Conservation (phyloP, 1,140 invertebrate genomes). For the Drosophila nasuta region DNA sequence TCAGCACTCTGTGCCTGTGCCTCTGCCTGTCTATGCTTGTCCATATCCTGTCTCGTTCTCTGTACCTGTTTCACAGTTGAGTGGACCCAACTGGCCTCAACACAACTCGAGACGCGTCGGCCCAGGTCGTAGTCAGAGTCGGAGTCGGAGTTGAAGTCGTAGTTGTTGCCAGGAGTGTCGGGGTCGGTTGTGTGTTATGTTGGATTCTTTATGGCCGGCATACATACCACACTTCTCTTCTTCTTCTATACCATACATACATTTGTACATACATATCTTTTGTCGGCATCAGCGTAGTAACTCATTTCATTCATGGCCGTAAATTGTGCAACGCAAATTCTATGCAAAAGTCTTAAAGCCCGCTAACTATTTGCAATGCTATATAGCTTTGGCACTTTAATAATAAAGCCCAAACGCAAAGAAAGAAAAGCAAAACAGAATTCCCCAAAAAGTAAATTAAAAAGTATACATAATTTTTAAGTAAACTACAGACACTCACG, state of each 20-base stretch:
- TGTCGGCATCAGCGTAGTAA: conserved; percentile 72
- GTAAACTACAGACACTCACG: conserved; percentile 69
- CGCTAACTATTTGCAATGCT: background rate
- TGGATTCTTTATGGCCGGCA: conserved; percentile 68
- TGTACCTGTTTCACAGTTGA: conserved; percentile 80
- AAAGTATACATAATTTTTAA: conserved; percentile 49
- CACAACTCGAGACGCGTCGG: conserved; percentile 12
- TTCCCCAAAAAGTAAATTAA: background rate
- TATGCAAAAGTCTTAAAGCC: conserved; percentile 31
- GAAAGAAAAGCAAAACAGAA: conserved; percentile 4
- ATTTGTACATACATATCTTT: conserved; percentile 54
- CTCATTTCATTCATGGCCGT: conserved; percentile 74
- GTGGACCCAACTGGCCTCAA: conserved; percentile 56
- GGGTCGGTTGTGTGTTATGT: conserved; percentile 32
- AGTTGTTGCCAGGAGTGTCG: background rate
- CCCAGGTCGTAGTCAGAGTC: background rate
- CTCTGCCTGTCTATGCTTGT: conserved; percentile 41
- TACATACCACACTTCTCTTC: background rate
- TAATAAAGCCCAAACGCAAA: background rate
- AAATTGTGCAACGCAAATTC: conserved; percentile 66
- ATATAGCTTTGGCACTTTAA: background rate
- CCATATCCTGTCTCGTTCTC: conserved; percentile 48
- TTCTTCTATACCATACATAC: background rate
- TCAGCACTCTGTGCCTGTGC: conserved; percentile 10
- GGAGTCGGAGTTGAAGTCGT: background rate